phyloP scores from a whole-genome alignment of 2,113 vertebrate species.

The Periophthalmus modestus region DNA sequence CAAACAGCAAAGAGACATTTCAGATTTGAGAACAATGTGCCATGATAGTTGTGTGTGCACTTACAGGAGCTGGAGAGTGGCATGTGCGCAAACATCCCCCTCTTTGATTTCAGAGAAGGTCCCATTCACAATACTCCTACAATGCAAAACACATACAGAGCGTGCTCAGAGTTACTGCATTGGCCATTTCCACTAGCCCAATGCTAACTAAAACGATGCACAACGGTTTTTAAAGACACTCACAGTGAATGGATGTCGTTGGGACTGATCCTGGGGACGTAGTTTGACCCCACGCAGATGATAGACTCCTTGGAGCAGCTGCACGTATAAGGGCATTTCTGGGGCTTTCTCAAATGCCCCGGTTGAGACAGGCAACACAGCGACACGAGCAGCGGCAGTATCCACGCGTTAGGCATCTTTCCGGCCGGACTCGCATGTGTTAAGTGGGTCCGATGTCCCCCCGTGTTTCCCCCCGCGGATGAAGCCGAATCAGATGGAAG shows the following conservation, averaged over 20 bases:
- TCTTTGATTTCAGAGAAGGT: slow-evolving; percentile 94
- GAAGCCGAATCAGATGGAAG: neutral
- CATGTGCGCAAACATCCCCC: slow-evolving; percentile 93
- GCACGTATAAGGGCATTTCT: slow-evolving; percentile 86
- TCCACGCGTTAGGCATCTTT: slow-evolving; percentile 75
- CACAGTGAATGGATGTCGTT: slow-evolving; percentile 91
- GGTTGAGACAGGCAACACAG: slow-evolving; percentile 53
- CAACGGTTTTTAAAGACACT: slow-evolving; percentile 57
- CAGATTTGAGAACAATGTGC: neutral
- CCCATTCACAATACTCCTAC: slow-evolving; percentile 95
- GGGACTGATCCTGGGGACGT: slow-evolving; percentile 82
- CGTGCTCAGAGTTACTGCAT: neutral
- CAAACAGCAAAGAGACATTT: neutral
- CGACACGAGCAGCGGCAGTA: slow-evolving; percentile 55
- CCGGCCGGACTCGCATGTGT: slow-evolving; percentile 69
- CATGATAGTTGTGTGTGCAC: slow-evolving; percentile 38
- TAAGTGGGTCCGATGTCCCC: slow-evolving; percentile 21
- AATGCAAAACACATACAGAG: slow-evolving; percentile 6
- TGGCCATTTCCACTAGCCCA: neutral
- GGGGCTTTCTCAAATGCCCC: slow-evolving; percentile 72
- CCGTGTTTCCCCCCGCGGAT: neutral
- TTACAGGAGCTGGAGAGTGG: slow-evolving; percentile 96
- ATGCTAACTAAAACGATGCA: neutral
- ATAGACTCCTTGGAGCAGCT: slow-evolving; percentile 94
- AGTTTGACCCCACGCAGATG: slow-evolving; percentile 91